Percentiles rank a stretch among this genome's conserved stretches.
phyloP scores from a whole-genome alignment of 2,797 vertebrate species.

The Coregonus ussuriensis region DNA sequence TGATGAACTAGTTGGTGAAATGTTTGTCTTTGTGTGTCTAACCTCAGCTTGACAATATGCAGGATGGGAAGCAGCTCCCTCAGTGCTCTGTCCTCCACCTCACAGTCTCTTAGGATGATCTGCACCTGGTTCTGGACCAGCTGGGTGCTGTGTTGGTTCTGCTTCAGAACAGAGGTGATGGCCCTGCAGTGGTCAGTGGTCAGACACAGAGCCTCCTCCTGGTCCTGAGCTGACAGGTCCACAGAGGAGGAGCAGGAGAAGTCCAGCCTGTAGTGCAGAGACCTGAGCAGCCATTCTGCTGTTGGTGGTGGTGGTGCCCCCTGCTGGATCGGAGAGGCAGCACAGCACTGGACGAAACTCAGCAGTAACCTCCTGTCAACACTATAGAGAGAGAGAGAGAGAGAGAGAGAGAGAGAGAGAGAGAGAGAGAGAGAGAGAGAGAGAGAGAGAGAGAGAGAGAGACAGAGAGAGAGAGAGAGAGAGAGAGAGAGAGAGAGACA shows the following conservation, averaged over 20 bases:
- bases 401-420: too few species aligned
- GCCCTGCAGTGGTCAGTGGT: conserved; percentile 35
- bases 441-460: too few species aligned
- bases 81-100: conserved; percentile 49
- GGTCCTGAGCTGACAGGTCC: conserved; percentile 31
- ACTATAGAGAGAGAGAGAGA: conserved; percentile 18
- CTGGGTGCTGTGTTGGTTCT: background rate
- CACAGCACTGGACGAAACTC: conserved; percentile 50
- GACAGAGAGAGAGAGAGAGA: too few species aligned
- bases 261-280: conserved; percentile 50
- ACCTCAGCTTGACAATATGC: conserved; percentile 36
- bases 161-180: conserved; percentile 36
- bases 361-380: conserved; percentile 55
- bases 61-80: conserved; percentile 45
- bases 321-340: conserved; percentile 24
- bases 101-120: conserved; percentile 55
- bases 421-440: too few species aligned
- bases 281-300: background rate
- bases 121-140: conserved; percentile 3
- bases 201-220: conserved; percentile 33
- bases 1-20: background rate
- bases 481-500: too few species aligned
- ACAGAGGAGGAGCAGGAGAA: conserved; percentile 38
- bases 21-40: background rate
- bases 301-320: background rate